A percentile compares a stretch with the other conserved stretches of the same genome.
Conservation (phyloP, 2,113 vertebrate genomes). For the Sardina pilchardus region DNA sequence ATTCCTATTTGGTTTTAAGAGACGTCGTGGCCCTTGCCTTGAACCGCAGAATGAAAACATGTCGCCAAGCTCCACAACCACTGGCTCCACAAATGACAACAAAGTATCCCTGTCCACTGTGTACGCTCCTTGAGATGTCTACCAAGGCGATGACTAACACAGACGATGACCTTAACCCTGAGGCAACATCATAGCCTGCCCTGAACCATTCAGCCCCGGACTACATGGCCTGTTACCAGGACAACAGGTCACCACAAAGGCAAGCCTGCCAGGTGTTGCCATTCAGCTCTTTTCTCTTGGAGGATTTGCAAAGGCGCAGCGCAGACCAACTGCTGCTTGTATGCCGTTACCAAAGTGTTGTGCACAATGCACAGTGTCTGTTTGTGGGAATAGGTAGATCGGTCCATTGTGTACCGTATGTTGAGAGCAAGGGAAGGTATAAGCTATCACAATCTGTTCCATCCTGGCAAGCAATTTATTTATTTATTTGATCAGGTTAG, state of each 20-base stretch:
- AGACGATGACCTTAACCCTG: slow-evolving; percentile 4
- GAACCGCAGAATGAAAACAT: slow-evolving; percentile 11
- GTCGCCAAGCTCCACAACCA: neutral
- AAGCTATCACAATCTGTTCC: neutral
- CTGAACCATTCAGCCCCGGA: slow-evolving; percentile 20
- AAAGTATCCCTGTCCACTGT: neutral
- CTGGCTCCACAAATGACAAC: neutral
- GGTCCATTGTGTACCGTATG: neutral
- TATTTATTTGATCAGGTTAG: neutral
- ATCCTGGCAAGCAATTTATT: neutral
- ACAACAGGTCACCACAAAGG: slow-evolving; percentile 35
- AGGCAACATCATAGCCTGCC: neutral
- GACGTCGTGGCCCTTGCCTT: neutral
- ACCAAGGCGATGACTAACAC: neutral
- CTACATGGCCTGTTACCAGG: slow-evolving; percentile 27
- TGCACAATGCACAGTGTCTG: neutral
- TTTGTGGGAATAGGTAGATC: neutral
- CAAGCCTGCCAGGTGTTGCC: slow-evolving; percentile 42
- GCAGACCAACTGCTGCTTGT: neutral
- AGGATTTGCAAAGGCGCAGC: slow-evolving; percentile 8
- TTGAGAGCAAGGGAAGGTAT: neutral
- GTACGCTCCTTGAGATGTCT: neutral
- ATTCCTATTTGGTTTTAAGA: neutral
- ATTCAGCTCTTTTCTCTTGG: slow-evolving; percentile 34
- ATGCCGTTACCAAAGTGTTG: neutral